phyloP scores from a whole-genome alignment of 1,140 invertebrate genomes.

The Amyelois transitella region DNA sequence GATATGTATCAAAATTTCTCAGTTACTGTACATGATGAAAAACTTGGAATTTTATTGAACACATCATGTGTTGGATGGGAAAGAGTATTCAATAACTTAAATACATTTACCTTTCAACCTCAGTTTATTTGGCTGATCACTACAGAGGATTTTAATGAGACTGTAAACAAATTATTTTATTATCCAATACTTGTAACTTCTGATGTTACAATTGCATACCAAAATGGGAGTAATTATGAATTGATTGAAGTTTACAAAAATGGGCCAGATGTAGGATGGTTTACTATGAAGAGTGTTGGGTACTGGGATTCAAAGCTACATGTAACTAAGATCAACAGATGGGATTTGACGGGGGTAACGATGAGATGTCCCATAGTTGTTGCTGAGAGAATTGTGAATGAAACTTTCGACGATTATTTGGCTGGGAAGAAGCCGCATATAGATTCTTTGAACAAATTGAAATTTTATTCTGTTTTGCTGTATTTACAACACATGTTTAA shows the following conservation, averaged over 20 bases:
- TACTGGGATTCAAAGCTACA: conserved; percentile 27
- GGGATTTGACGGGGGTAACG: conserved; percentile 41
- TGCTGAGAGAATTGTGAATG: conserved; percentile 62
- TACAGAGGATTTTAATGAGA: conserved; percentile 23
- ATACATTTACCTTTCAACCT: conserved; percentile 8
- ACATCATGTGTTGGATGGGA: conserved; percentile 36
- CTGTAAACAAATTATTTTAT: conserved; percentile 19
- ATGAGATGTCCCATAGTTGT: conserved; percentile 59
- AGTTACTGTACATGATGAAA: background rate
- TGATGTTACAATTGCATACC: conserved; percentile 33
- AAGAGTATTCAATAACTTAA: conserved; percentile 12
- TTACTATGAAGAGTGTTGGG: conserved; percentile 29
- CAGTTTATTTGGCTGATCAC: conserved; percentile 31
- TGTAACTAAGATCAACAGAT: conserved; percentile 19
- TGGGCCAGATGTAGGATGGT: conserved; percentile 26
- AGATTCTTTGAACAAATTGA: conserved; percentile 78
- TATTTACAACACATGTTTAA: conserved; percentile 78
- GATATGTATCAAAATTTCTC: background rate
- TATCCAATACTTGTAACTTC: conserved; percentile 42
- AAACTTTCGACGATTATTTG: conserved; percentile 75
- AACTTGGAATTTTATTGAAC: conserved; percentile 37
- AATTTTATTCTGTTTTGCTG: conserved; percentile 73
- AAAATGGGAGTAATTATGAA: conserved; percentile 12
- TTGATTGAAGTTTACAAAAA: conserved; percentile 46
- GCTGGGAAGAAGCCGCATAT: conserved; percentile 68